Evolutionary conservation across 2,797 vertebrate species (phyloP).

Genomic region (Diglossa cyanea): DNA sequence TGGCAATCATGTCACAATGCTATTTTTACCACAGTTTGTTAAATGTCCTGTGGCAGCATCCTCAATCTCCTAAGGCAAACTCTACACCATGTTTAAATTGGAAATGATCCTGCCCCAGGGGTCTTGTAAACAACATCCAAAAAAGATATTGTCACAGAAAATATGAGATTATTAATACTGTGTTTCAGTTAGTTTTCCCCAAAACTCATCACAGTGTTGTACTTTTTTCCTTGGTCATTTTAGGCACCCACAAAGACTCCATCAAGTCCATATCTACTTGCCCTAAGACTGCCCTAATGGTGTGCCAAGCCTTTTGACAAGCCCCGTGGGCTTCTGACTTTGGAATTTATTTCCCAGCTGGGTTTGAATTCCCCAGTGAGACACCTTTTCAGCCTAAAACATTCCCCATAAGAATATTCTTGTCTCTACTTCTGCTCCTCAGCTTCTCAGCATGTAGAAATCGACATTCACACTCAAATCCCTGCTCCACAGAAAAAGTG

Average conservation of each 20-base stretch:
- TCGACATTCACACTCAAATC: accelerated
- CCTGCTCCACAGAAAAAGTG: background rate
- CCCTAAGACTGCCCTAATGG: background rate
- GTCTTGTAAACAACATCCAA: background rate
- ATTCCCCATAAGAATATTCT: background rate
- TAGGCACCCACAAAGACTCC: background rate
- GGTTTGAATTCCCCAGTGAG: background rate
- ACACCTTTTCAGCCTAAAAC: background rate
- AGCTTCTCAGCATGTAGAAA: background rate
- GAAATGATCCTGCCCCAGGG: background rate
- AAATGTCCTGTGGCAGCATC: background rate
- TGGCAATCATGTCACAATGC: background rate
- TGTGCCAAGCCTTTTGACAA: background rate
- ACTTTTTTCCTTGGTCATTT: background rate
- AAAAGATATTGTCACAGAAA: background rate
- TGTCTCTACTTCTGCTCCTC: background rate
- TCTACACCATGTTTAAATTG: accelerated
- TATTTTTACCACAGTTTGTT: background rate
- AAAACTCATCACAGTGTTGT: background rate
- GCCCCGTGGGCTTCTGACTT: background rate
- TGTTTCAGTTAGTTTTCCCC: background rate
- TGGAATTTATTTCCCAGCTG: background rate
- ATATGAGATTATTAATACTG: background rate
- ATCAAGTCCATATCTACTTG: background rate
- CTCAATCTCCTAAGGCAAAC: background rate